phyloP scores from a whole-genome alignment of 2,888 invertebrate genomes.

The Tipula lateralis region DNA sequence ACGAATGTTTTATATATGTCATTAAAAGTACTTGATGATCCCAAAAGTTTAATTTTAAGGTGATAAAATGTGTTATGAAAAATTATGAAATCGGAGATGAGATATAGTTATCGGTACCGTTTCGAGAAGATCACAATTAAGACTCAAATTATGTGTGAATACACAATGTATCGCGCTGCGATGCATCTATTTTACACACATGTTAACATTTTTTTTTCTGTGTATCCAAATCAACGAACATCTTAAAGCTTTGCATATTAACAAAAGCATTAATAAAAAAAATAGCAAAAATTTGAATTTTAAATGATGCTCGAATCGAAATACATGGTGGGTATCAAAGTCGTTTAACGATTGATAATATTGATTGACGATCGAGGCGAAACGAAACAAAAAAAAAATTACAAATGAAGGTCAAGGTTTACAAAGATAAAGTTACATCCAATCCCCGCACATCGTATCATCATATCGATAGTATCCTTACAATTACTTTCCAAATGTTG shows the following conservation, averaged over 20 bases:
- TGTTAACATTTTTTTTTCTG: background rate
- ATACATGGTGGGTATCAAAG: background rate
- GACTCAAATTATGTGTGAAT: background rate
- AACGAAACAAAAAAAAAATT: background rate
- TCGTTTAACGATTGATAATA: background rate
- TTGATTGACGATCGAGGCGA: background rate
- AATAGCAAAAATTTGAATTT: background rate
- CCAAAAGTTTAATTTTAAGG: background rate
- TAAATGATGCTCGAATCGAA: background rate
- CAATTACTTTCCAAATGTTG: constrained; percentile 4
- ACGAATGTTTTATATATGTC: background rate
- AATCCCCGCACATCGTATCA: background rate
- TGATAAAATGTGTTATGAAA: background rate
- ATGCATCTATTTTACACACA: background rate
- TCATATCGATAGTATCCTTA: constrained; percentile 3
- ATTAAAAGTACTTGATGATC: background rate
- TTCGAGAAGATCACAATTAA: background rate
- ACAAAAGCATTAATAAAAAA: background rate
- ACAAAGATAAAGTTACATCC: background rate
- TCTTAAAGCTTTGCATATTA: background rate
- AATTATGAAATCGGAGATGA: background rate
- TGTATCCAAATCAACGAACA: background rate
- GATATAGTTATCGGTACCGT: background rate
- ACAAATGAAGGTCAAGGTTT: background rate
- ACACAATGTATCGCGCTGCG: background rate